phyloP scores from a whole-genome alignment of 2,888 invertebrate genomes.

The Escarpia spicata region DNA sequence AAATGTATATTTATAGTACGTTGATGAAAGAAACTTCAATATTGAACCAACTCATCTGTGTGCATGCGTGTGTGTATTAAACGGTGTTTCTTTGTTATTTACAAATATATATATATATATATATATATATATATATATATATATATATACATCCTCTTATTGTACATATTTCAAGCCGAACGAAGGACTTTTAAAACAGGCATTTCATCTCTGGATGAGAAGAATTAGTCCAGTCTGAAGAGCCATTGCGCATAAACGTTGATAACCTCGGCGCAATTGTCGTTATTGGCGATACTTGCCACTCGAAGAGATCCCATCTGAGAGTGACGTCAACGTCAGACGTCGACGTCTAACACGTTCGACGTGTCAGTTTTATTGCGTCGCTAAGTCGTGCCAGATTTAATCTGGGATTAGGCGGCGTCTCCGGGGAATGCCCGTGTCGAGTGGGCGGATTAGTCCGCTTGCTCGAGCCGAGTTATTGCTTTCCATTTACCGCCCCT shows the following conservation, averaged over 20 bases:
- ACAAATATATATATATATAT: neutral
- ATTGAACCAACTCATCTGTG: neutral
- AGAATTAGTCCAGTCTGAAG: neutral
- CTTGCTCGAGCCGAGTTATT: slow-evolving; percentile 16
- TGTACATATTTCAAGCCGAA: too few relatives aligned
- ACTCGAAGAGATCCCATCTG: neutral
- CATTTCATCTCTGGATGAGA: neutral
- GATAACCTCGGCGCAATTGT: neutral
- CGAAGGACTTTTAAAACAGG: too few relatives aligned
- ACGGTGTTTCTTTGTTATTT: neutral
- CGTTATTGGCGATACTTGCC: neutral
- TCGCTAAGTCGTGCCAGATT: slow-evolving; percentile 13
- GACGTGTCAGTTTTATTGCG: slow-evolving; percentile 10
- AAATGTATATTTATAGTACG: neutral
- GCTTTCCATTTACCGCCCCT: slow-evolving; percentile 16
- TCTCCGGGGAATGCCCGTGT: neutral
- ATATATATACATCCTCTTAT: neutral
- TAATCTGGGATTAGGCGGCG: neutral
- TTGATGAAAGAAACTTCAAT: too few relatives aligned
- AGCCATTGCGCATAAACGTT: neutral
- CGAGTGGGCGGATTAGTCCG: neutral
- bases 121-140: neutral
- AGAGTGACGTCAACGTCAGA: neutral
- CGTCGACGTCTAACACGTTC: neutral
- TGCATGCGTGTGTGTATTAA: neutral